Base-by-base conservation (phyloP, 1,140 invertebrate genomes). In the Lucilia cuprina region DNA sequence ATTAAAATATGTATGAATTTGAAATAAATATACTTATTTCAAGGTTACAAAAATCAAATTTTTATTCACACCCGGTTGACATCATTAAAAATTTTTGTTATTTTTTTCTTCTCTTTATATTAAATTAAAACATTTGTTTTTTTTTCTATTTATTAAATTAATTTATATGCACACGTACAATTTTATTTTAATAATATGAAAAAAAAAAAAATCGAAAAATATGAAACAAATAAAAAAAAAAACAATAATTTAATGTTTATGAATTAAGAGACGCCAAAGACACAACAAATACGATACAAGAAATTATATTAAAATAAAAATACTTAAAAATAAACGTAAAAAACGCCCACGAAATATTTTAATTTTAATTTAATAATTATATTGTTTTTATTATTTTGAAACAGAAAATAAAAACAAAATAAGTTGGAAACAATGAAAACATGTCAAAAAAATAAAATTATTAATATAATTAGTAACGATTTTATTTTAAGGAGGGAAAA, bases 171-270 rank as follows among this genome's bases (percentile, higher is more conserved):
- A 60, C 55, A 60, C 55, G 55, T 60, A 60, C 55, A 60, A 60
- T 60, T n/a, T 60, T 60, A n/a, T 60, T 41, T 41, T 60, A 60
- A 60, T 7, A 60, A 60, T 14, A 60, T n/a, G n/a, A n/a, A 60
- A 60, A 60, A 60, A 60, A 17, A 60, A 60, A n/a, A 60, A 55
- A 55, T 55, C 50, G 12, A 55, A 55, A 17, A 12, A 55, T 12
- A 50, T 12, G 49, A 3, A 55, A 12, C 50, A 55, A 30, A 30
- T 30, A 30, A 3, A 41, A 2, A 60, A 60, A 17, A 60, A n/a
- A 60, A 60, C 55, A 60, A 60, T 60, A 60, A 60, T 60, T 60
- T 60, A 60, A 60, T 60, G 55, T 60, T 60, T 60, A 60, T 60
- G 55, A 60, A 60, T 60, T 60, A 60, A 60, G 55, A 60, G 55